A percentile compares a stretch with the other conserved stretches of the same genome.
phyloP scores from a whole-genome alignment of 2,113 vertebrate genomes.

The Brachyistius frenatus region DNA sequence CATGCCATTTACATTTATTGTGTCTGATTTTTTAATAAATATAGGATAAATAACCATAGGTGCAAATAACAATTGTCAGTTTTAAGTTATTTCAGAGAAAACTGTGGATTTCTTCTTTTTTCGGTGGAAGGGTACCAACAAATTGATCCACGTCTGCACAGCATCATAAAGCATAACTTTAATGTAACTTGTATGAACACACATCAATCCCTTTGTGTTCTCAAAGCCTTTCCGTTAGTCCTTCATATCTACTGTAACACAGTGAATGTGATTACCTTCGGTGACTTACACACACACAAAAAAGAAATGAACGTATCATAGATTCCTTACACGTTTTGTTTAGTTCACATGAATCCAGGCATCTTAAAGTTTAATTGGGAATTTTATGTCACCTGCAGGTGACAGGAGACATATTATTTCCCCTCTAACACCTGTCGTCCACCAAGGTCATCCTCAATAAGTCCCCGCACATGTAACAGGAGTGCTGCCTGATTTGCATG shows the following conservation, averaged over 20 bases:
- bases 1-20: too few species aligned
- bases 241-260: conserved; percentile 21
- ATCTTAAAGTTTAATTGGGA: conserved; percentile 81
- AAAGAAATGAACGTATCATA: conserved; percentile 28
- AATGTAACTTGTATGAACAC: too few species aligned
- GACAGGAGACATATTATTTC: conserved; percentile 72
- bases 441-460: conserved; percentile 76
- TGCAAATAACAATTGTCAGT: too few species aligned
- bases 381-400: conserved; percentile 78
- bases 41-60: too few species aligned
- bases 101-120: too few species aligned
- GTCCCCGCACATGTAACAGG: conserved; percentile 30
- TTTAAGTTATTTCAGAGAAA: too few species aligned
- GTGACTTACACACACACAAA: conserved; percentile 3
- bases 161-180: neutral
- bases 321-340: conserved; percentile 68
- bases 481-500: conserved; percentile 73
- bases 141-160: too few species aligned
- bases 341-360: conserved; percentile 67
- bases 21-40: too few species aligned
- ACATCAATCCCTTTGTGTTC: neutral
- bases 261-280: conserved; percentile 21
- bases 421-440: conserved; percentile 78
- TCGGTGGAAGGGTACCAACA: too few species aligned
- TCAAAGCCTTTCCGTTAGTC: neutral